A percentile compares a stretch with the other conserved stretches of the same genome.
Conservation (phyloP, 2,113 vertebrate genomes). For the Colinus virginianus region DNA sequence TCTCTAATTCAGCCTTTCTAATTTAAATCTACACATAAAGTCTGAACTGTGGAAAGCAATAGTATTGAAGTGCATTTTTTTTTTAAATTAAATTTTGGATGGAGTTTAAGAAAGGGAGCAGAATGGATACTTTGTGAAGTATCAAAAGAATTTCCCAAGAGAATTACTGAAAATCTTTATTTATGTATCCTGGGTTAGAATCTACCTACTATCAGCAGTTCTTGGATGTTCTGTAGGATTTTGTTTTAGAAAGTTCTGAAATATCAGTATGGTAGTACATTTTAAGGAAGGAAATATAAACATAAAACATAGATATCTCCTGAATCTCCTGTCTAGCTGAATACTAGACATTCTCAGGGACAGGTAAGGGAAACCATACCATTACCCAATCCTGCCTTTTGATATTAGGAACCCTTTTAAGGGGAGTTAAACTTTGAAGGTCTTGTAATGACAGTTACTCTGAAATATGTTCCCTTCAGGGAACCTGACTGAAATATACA, state of each 20-base stretch:
- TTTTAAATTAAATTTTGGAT: not conserved
- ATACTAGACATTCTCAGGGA: not conserved
- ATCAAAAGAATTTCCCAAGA: not conserved
- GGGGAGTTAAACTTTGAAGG: not conserved
- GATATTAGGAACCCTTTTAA: not conserved
- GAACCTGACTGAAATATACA: not conserved
- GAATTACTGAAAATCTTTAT: not conserved
- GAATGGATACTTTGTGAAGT: not conserved
- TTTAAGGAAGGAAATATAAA: not conserved
- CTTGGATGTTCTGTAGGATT: not conserved
- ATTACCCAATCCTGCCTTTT: not conserved
- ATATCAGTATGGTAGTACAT: not conserved
- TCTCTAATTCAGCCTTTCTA: not conserved
- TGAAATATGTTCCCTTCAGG: conserved; percentile 12
- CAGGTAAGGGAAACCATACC: accelerated
- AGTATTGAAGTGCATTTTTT: not conserved
- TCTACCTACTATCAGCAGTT: not conserved
- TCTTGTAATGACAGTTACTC: conserved; percentile 16
- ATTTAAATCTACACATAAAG: not conserved
- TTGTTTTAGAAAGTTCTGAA: not conserved
- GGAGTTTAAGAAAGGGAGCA: not conserved
- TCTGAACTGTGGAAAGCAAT: not conserved
- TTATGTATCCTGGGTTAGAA: not conserved
- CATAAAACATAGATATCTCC: not conserved
- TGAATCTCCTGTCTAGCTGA: not conserved